These are phyloP conservation scores for Leptobrachium ailaonicum DNA, from an alignment of 2,113 vertebrate species.

Conservation along the genomic window DNA sequence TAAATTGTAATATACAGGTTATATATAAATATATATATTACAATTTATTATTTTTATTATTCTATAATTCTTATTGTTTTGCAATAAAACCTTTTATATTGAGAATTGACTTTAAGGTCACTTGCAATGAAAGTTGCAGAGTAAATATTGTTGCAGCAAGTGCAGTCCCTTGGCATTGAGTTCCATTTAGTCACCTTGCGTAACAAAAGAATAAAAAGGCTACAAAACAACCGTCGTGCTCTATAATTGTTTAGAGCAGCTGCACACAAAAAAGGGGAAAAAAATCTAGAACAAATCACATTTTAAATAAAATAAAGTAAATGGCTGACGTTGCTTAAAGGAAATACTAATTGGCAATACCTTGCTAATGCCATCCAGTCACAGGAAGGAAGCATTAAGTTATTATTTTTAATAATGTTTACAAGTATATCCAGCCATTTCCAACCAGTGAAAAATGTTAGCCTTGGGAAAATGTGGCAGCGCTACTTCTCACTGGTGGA, in stretches of 20 bases:
- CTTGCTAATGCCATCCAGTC: slow-evolving; percentile 83
- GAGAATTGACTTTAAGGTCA: too few species aligned
- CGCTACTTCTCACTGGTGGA: slow-evolving; percentile 85
- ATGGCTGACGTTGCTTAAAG: slow-evolving; percentile 72
- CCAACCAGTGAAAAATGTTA: slow-evolving; percentile 87
- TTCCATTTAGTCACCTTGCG: slow-evolving; percentile 53
- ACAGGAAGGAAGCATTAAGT: slow-evolving; percentile 89
- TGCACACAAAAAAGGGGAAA: slow-evolving; percentile 65
- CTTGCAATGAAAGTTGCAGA: too few species aligned
- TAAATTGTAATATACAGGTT: too few species aligned
- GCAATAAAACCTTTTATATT: too few species aligned
- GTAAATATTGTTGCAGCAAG: too few species aligned
- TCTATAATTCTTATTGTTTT: too few species aligned
- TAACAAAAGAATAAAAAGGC: slow-evolving; percentile 62
- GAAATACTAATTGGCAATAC: slow-evolving; percentile 85
- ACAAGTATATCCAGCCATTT: slow-evolving; percentile 89
- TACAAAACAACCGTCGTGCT: slow-evolving; percentile 56
- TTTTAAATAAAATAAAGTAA: slow-evolving; percentile 75
- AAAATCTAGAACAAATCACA: slow-evolving; percentile 69
- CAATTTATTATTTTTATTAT: too few species aligned
- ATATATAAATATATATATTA: too few species aligned
- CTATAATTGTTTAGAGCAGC: slow-evolving; percentile 71
- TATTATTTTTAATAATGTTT: slow-evolving; percentile 97
- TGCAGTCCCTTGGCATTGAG: too few species aligned
- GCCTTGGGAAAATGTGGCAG: slow-evolving; percentile 85